Conservation (phyloP, 1,140 invertebrate genomes). For the Goniozus legneri region DNA sequence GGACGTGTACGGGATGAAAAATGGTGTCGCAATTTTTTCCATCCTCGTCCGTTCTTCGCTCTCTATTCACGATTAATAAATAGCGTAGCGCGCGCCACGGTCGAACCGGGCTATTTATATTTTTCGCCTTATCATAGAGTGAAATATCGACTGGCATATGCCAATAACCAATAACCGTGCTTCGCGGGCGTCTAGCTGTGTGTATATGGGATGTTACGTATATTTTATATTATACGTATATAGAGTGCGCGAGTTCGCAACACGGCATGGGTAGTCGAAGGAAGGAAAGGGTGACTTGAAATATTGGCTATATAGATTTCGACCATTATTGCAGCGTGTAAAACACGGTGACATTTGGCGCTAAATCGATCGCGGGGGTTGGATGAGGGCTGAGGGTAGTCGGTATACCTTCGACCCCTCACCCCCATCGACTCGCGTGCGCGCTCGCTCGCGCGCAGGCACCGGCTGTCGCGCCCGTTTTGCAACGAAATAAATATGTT, state of each 20-base stretch:
- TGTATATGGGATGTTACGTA: slow-evolving; percentile 21
- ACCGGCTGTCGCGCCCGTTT: neutral
- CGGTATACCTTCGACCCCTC: slow-evolving; percentile 4
- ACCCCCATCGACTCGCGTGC: too few species aligned
- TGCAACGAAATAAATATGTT: neutral
- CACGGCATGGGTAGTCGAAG: neutral
- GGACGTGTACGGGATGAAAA: too few species aligned
- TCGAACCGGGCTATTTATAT: too few species aligned
- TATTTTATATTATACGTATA: too few species aligned
- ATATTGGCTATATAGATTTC: slow-evolving; percentile 54
- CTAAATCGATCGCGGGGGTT: slow-evolving; percentile 51
- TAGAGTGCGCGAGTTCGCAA: slow-evolving; percentile 19
- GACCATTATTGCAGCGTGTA: slow-evolving; percentile 53
- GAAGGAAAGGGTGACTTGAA: slow-evolving; percentile 44
- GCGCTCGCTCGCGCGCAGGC: slow-evolving; percentile 17
- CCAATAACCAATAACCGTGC: slow-evolving; percentile 24
- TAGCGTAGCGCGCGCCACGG: too few species aligned
- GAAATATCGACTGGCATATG: slow-evolving; percentile 34
- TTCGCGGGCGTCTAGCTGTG: slow-evolving; percentile 13
- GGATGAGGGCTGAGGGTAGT: too few species aligned
- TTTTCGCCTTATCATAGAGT: slow-evolving; percentile 27
- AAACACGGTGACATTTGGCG: slow-evolving; percentile 54
- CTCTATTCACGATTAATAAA: too few species aligned
- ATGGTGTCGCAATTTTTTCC: too few species aligned
- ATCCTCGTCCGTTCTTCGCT: too few species aligned